phyloP scores from a whole-genome alignment of 1,140 invertebrate species.

The Prorops nasuta region DNA sequence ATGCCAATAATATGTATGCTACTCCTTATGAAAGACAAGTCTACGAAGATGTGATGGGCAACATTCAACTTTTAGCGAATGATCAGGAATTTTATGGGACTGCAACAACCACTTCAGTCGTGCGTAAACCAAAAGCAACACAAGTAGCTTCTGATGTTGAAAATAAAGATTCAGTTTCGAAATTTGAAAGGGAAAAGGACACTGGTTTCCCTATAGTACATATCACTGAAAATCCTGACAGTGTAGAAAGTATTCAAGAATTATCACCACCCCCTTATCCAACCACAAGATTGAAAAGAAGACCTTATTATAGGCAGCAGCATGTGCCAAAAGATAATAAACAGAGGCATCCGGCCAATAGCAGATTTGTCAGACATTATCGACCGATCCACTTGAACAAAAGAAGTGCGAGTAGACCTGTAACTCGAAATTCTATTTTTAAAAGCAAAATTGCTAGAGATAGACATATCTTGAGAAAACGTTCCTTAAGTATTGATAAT shows the following conservation, averaged over 20 bases:
- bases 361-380: too few relatives aligned
- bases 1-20: neutral
- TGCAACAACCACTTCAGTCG: neutral
- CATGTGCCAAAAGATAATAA: too few relatives aligned
- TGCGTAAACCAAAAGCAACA: neutral
- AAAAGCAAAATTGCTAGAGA: too few relatives aligned
- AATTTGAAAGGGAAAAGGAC: conserved; percentile 3
- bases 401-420: too few relatives aligned
- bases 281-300: neutral
- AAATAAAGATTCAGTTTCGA: neutral
- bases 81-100: conserved; percentile 6
- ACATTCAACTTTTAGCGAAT: conserved; percentile 34
- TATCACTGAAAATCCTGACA: conserved; percentile 3
- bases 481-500: too few relatives aligned
- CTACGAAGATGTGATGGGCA: conserved; percentile 53
- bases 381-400: too few relatives aligned
- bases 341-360: too few relatives aligned
- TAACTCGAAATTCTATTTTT: too few relatives aligned
- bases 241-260: neutral
- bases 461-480: too few relatives aligned
- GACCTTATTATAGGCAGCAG: neutral
- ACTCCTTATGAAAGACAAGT: conserved; percentile 39
- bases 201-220: conserved; percentile 1
- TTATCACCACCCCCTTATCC: neutral
- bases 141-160: neutral